phyloP scores from a whole-genome alignment of 2,888 invertebrate species.

The Eurytoma californica region DNA sequence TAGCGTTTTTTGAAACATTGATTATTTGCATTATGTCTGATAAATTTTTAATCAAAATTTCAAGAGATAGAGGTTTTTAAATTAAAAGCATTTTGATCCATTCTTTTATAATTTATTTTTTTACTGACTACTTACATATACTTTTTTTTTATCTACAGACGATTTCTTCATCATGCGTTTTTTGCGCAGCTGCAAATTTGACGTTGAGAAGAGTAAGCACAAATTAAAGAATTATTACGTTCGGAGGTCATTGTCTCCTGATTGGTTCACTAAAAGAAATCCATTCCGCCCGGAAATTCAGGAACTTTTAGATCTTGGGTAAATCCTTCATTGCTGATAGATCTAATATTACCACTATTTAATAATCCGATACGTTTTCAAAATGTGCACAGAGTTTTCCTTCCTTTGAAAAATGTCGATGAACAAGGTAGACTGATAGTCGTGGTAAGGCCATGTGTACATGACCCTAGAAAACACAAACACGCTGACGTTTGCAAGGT shows the following conservation, averaged over 20 bases:
- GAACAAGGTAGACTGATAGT: conserved; percentile 78
- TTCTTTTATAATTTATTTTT: too few species aligned
- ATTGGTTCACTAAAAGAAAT: conserved; percentile 81
- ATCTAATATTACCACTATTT: too few species aligned
- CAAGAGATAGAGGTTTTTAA: not conserved
- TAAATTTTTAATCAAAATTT: not conserved
- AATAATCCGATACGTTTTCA: conserved; percentile 1
- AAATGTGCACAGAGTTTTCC: conserved; percentile 74
- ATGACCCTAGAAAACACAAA: conserved; percentile 78
- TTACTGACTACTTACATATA: too few species aligned
- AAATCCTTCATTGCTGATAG: too few species aligned
- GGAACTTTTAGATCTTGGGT: conserved; percentile 78
- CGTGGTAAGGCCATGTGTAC: conserved; percentile 78
- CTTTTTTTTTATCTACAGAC: conserved; percentile 67
- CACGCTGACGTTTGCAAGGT: conserved; percentile 80
- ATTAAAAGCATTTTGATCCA: not conserved
- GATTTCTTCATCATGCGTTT: conserved; percentile 78
- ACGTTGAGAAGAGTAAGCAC: conserved; percentile 77
- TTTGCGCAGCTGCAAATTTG: conserved; percentile 80
- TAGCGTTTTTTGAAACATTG: not conserved
- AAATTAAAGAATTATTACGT: conserved; percentile 79
- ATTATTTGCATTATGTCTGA: not conserved
- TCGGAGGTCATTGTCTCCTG: conserved; percentile 77
- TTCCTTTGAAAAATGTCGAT: conserved; percentile 77
- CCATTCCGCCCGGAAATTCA: conserved; percentile 78